Percentiles rank a stretch among this genome's conserved stretches.
phyloP scores from a whole-genome alignment of 2,797 vertebrate species.

The Sylvilagus floridanus region DNA sequence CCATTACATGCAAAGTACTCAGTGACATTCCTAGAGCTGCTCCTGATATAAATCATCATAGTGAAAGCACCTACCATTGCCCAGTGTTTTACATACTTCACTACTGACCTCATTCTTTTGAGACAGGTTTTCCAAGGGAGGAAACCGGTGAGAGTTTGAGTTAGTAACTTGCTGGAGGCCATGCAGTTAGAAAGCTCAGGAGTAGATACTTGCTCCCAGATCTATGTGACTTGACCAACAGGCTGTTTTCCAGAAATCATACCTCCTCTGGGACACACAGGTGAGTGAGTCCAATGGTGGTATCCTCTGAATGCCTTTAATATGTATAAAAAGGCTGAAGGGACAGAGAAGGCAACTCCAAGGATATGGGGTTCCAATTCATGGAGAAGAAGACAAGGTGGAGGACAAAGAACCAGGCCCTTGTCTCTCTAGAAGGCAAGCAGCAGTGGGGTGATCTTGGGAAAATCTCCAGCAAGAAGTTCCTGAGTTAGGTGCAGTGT shows the following conservation, averaged over 20 bases:
- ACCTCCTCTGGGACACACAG: neutral
- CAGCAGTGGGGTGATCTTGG: neutral
- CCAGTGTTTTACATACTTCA: neutral
- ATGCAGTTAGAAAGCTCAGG: neutral
- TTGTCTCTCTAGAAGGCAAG: neutral
- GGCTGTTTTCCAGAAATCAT: neutral
- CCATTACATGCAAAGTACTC: neutral
- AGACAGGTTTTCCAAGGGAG: neutral
- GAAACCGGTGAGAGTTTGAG: neutral
- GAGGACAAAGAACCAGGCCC: neutral
- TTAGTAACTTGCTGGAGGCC: neutral
- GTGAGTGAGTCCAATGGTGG: neutral
- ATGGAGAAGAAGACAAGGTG: neutral
- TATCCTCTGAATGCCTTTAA: neutral
- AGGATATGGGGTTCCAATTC: neutral
- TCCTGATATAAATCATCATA: neutral
- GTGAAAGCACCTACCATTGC: neutral
- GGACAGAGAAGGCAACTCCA: fast-evolving
- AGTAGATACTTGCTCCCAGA: slow-evolving; percentile 14
- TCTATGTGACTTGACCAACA: neutral
- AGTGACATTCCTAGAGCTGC: neutral
- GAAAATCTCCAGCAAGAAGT: neutral
- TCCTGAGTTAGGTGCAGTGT: neutral
- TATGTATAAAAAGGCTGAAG: neutral
- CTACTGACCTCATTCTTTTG: neutral